These are phyloP conservation scores for Harpegnathos saltator DNA, from an alignment of 1,140 invertebrate genomes.

Conservation along the genomic window DNA sequence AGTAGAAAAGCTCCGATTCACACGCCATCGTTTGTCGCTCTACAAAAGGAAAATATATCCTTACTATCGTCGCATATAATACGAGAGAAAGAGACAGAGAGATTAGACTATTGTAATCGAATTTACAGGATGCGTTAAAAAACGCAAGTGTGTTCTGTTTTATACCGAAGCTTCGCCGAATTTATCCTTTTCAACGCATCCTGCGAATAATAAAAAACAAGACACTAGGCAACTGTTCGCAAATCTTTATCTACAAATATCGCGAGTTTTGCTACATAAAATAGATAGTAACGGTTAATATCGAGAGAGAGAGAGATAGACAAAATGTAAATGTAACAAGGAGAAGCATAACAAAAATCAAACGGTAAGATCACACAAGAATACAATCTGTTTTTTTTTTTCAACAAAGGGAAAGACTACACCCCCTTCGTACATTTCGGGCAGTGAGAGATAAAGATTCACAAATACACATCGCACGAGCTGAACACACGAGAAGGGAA, in stretches of 20 bases:
- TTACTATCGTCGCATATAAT: neutral
- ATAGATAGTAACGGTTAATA: neutral
- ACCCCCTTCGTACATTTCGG: neutral
- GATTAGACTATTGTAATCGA: too few species aligned
- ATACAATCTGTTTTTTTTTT: too few species aligned
- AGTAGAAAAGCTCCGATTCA: neutral
- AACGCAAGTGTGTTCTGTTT: too few species aligned
- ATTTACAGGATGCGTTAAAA: neutral
- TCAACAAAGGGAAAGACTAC: neutral
- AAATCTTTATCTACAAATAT: neutral
- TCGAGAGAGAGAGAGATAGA: neutral
- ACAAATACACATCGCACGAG: slow-evolving; percentile 4
- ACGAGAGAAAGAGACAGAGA: neutral
- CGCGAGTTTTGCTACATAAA: neutral
- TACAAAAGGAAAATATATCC: neutral
- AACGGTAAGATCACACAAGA: neutral
- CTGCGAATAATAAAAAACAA: neutral
- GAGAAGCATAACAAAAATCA: neutral
- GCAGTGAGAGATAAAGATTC: slow-evolving; percentile 14
- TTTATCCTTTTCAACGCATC: neutral
- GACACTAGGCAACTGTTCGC: neutral
- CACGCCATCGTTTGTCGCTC: neutral
- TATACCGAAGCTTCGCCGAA: too few species aligned
- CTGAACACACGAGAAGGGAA: too few species aligned
- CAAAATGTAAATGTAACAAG: neutral